Percentiles rank a stretch among this genome's conserved stretches.
These are phyloP conservation scores for Plecturocebus donacophilus DNA, from an alignment of 2,113 vertebrate genomes.

Conservation along the genomic window DNA sequence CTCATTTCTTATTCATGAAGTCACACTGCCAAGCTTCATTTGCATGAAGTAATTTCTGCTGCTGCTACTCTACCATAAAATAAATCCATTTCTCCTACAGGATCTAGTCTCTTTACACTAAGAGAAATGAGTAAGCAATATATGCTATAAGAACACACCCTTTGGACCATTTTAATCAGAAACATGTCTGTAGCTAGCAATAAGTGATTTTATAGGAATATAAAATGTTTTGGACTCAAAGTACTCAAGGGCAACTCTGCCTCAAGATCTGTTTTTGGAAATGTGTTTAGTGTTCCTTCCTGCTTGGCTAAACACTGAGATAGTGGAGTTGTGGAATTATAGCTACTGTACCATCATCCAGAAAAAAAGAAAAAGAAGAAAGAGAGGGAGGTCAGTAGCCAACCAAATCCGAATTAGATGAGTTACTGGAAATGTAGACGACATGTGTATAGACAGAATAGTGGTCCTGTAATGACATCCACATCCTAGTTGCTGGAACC, in stretches of 20 bases:
- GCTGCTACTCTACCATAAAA: constrained; percentile 58
- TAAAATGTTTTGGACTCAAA: constrained; percentile 39
- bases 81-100: constrained; percentile 71
- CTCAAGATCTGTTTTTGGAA: constrained; percentile 3
- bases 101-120: constrained; percentile 53
- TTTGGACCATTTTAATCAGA: constrained; percentile 69
- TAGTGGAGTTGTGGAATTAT: background rate
- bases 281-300: background rate
- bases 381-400: too few relatives aligned
- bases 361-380: too few relatives aligned
- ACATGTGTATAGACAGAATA: background rate
- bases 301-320: constrained; percentile 15
- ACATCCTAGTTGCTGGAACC: background rate
- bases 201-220: constrained; percentile 57
- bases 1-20: constrained; percentile 82
- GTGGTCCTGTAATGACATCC: background rate
- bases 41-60: constrained; percentile 79
- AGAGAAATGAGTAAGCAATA: constrained; percentile 69
- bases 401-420: background rate
- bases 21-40: constrained; percentile 76
- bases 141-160: constrained; percentile 51
- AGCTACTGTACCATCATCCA: background rate
- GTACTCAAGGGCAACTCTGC: background rate
- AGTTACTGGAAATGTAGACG: background rate
- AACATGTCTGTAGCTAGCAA: constrained; percentile 64